Evolutionary conservation across 1,140 invertebrate genomes (phyloP).

Genomic region (Drosophila eugracilis): DNA sequence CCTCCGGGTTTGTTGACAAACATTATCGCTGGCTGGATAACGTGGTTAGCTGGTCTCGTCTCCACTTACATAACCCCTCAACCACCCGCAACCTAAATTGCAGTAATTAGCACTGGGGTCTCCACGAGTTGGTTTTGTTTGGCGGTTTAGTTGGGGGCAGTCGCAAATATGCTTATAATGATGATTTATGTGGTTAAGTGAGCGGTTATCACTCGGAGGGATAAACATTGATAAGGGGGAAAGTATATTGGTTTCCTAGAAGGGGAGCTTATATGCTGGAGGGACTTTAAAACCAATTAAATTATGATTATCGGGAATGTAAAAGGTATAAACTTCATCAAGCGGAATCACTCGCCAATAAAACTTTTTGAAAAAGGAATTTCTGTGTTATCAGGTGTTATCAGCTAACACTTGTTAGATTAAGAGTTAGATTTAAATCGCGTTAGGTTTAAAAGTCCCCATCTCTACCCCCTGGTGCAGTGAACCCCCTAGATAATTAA

Average conservation of each 20-base stretch:
- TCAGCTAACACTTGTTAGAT: conserved; percentile 7
- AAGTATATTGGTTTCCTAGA: neutral
- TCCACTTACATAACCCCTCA: neutral
- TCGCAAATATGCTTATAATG: conserved; percentile 51
- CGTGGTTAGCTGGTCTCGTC: conserved; percentile 27
- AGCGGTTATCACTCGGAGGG: neutral
- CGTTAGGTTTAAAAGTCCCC: neutral
- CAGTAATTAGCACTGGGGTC: conserved; percentile 58
- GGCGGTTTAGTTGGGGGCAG: conserved; percentile 24
- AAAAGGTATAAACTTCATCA: no score
- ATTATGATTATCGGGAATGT: no score
- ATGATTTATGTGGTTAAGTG: conserved; percentile 41
- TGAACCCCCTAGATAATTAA: conserved; percentile 24
- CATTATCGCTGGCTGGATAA: conserved; percentile 48
- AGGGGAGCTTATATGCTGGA: no score
- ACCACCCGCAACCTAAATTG: conserved; percentile 42
- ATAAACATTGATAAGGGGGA: neutral
- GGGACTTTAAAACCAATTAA: neutral
- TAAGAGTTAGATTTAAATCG: neutral
- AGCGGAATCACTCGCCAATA: neutral
- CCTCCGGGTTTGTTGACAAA: conserved; percentile 53
- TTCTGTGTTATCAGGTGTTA: conserved; percentile 2
- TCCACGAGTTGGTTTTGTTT: conserved; percentile 14
- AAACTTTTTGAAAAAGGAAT: neutral
- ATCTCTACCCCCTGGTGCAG: neutral